Evolutionary conservation across 2,888 invertebrate species (phyloP), one percentile per base, ranked within the genome.

Genomic region (Drosophila mettleri): DNA sequence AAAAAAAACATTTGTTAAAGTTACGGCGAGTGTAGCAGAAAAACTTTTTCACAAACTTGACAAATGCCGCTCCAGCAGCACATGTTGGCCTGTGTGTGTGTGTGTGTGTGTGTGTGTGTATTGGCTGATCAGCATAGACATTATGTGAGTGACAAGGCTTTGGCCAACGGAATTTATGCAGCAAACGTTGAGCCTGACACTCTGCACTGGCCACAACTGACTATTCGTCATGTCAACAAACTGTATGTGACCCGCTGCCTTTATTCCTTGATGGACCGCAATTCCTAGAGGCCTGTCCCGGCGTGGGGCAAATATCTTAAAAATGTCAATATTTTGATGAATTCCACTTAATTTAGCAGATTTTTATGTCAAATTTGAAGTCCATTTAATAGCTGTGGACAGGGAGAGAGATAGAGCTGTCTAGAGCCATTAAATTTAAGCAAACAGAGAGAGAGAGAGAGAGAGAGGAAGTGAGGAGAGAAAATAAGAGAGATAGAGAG

Each of bases 1-100:
- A 14, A 20, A 5, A 7, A 48, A 31, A 9, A 48, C 31, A 12
- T 22, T 20, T 65, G 67, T 61, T 65, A 20, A 86, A 82, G 52
- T 79, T 81, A 69, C 67, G 63, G 60, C 46, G 63, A 60, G 61
- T 69, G 82, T 55, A 57, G 66, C 73, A 48, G 64, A 67, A 84
- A 74, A 86, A 80, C 61, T 86, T 81, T 72, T 84, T 62, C 64
- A 64, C 73, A 85, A 84, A 84, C 79, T 85, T 81, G 77, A 78
- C 82, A 85, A 87, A 78, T 81, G 70, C 72, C 61, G 65, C 41
- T 54, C 24, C 45, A 61, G 58, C 48, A 65, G 43, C 61, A 59
- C 53, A 36, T 62, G 64, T 48, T 49, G 61, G 58, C 24, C 38
- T 20, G 33, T 14, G 9, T 33, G 34, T 34, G 27, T 43, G 22